Percentiles rank a stretch among this genome's conserved stretches.
phyloP scores from a whole-genome alignment of 2,797 vertebrate species.

The Natrix natrix region DNA sequence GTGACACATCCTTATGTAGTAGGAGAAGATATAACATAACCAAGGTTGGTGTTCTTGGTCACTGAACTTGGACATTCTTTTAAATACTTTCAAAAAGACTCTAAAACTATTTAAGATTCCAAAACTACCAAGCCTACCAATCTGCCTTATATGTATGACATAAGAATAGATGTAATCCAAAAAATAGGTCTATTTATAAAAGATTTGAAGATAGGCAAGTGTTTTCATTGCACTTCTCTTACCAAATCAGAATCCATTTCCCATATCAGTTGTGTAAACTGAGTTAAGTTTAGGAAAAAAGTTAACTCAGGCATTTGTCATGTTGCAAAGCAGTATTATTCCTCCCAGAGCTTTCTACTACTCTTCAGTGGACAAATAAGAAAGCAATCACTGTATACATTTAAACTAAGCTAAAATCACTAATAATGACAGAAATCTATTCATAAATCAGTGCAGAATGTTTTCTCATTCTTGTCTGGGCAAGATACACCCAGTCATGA shows the following conservation, averaged over 20 bases:
- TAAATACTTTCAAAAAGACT: background rate
- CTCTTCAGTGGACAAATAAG: background rate
- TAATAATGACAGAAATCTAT: background rate
- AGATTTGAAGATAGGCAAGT: background rate
- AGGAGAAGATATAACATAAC: background rate
- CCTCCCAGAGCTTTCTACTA: background rate
- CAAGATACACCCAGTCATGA: background rate
- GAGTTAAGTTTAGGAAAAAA: background rate
- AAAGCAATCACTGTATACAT: background rate
- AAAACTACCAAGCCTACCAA: background rate
- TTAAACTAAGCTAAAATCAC: background rate
- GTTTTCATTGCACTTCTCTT: background rate
- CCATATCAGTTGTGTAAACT: background rate
- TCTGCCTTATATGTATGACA: background rate
- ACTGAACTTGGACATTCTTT: background rate
- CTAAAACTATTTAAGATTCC: background rate
- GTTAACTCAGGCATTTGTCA: background rate
- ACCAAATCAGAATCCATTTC: background rate
- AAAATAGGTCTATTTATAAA: background rate
- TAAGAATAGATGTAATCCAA: background rate
- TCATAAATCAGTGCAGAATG: background rate
- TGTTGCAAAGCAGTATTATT: background rate
- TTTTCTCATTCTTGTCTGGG: background rate
- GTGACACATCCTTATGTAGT: background rate
- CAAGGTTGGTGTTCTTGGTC: background rate